Conservation (phyloP, 2,888 invertebrate species). For the Galeruca laticollis region DNA sequence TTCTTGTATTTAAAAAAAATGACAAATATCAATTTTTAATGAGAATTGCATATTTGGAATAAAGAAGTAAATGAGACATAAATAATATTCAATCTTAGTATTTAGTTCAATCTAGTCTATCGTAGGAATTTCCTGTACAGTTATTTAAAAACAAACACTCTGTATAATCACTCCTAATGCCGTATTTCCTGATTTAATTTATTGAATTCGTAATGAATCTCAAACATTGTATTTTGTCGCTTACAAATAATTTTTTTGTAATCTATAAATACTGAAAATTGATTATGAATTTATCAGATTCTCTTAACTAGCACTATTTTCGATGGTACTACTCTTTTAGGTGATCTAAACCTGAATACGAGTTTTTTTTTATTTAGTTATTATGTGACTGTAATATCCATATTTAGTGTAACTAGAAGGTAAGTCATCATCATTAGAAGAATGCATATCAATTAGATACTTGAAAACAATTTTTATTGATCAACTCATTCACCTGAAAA, state of each 20-base stretch:
- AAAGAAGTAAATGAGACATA: too few species aligned
- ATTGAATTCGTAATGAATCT: constrained; percentile 32
- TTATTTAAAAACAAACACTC: constrained; percentile 21
- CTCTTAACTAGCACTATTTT: background rate
- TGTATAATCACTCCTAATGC: constrained; percentile 36
- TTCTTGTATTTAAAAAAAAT: background rate
- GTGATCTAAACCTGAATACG: too few species aligned
- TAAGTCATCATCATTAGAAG: too few species aligned
- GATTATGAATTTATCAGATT: background rate
- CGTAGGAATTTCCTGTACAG: constrained; percentile 14
- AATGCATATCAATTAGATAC: too few species aligned
- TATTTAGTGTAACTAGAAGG: too few species aligned
- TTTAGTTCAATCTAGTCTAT: background rate
- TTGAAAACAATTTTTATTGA: too few species aligned
- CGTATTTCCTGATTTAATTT: constrained; percentile 28
- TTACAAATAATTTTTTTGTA: constrained; percentile 8
- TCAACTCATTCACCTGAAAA: too few species aligned
- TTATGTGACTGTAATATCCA: too few species aligned
- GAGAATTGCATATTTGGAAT: background rate
- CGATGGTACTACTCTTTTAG: too few species aligned
- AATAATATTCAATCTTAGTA: background rate
- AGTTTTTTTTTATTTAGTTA: too few species aligned
- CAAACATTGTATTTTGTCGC: constrained; percentile 15
- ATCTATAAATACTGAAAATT: background rate
- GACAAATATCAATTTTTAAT: background rate